Percentiles rank a stretch among this genome's conserved stretches.
Evolutionary conservation across 92 coral and sea anemone genomes (phyloP).

Genomic region (Bergia sp.): DNA sequence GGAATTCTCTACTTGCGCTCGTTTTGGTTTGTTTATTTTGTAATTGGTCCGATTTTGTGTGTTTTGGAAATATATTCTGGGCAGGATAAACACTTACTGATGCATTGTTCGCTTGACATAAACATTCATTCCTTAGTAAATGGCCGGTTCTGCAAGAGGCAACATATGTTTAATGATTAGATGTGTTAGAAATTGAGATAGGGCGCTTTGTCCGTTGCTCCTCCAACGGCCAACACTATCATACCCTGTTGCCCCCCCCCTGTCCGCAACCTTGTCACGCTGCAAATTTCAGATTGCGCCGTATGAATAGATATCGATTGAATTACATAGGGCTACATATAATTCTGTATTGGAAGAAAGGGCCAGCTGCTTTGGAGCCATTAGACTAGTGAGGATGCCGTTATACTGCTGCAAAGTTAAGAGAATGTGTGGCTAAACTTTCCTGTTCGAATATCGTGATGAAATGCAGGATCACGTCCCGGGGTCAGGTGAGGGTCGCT

Average conservation of each 20-base stretch:
- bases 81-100: constrained; percentile 15
- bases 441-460: background rate
- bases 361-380: background rate
- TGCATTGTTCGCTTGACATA: constrained; percentile 16
- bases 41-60: background rate
- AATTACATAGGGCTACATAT: background rate
- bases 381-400: background rate
- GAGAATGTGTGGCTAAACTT: background rate
- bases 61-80: constrained; percentile 14
- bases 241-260: background rate
- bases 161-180: background rate
- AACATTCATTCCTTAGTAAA: constrained; percentile 11
- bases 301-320: background rate
- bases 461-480: background rate
- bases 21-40: constrained; percentile 8
- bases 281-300: background rate
- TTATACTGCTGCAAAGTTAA: background rate
- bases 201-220: constrained; percentile 3
- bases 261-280: background rate
- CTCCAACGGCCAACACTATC: background rate
- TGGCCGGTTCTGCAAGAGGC: background rate
- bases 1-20: constrained; percentile 6
- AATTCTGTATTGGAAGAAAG: background rate
- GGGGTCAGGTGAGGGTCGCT: background rate
- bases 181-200: constrained; percentile 12